Percentiles rank a stretch among this genome's conserved stretches.
phyloP scores from a whole-genome alignment of 2,888 invertebrate genomes.

The Heliconius ismenius region DNA sequence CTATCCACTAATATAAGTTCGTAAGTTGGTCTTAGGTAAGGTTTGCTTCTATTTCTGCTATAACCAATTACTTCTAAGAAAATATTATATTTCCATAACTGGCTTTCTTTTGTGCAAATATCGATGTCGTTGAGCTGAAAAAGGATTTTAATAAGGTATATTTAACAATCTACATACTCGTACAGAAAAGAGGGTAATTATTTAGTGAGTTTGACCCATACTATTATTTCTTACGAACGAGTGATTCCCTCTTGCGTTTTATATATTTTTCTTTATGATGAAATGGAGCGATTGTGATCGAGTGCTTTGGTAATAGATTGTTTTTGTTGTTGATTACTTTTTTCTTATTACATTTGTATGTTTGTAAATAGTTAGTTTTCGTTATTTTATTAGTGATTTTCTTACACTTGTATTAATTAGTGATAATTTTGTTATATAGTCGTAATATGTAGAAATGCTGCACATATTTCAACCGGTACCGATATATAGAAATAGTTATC shows the following conservation, averaged over 20 bases:
- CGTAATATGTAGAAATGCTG: too few relatives aligned
- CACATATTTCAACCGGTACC: too few relatives aligned
- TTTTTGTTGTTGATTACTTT: not conserved
- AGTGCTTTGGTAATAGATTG: slow-evolving; percentile 5
- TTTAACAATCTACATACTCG: slow-evolving; percentile 4
- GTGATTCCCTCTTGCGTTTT: slow-evolving; percentile 15
- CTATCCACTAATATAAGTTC: not conserved
- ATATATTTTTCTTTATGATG: slow-evolving; percentile 18
- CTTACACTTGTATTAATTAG: too few relatives aligned
- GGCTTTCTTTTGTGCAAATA: not conserved
- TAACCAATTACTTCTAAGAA: slow-evolving; percentile 2
- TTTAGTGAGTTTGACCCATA: slow-evolving; percentile 31
- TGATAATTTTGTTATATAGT: too few relatives aligned
- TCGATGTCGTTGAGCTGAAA: slow-evolving; percentile 6
- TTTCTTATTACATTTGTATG: too few relatives aligned
- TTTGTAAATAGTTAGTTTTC: not conserved
- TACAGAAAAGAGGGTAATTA: slow-evolving; percentile 30
- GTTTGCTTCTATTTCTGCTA: not conserved
- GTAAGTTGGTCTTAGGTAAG: not conserved
- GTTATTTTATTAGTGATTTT: too few relatives aligned
- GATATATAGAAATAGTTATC: too few relatives aligned
- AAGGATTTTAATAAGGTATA: slow-evolving; percentile 20
- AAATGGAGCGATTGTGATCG: slow-evolving; percentile 17
- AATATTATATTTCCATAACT: slow-evolving; percentile 11
- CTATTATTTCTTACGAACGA: slow-evolving; percentile 30